Percentiles rank a stretch among this genome's conserved stretches.
Conservation (phyloP, 92 coral and sea anemone genomes). For the Virgularia gustaviana region DNA sequence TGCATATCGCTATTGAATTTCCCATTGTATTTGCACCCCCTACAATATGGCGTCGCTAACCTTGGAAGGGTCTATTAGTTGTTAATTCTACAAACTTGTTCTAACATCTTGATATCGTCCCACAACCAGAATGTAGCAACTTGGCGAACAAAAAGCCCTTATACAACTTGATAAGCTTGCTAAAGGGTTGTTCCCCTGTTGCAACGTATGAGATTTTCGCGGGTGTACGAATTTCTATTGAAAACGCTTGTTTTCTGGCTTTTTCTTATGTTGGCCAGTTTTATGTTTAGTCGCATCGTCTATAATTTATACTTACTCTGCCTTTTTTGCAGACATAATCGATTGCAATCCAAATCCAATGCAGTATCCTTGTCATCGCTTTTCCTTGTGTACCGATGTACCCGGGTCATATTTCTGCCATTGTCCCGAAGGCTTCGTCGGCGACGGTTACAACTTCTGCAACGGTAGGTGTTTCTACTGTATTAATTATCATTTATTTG, state of each 20-base stretch:
- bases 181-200: neutral
- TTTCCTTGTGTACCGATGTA: neutral
- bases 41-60: too few species aligned
- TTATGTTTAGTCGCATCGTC: too few species aligned
- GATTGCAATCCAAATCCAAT: slow-evolving; percentile 32
- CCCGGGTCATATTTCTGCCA: slow-evolving; percentile 17
- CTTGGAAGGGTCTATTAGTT: too few species aligned
- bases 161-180: too few species aligned
- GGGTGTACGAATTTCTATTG: neutral
- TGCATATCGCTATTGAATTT: too few species aligned
- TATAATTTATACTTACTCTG: neutral
- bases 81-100: too few species aligned
- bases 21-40: too few species aligned
- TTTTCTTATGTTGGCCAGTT: too few species aligned
- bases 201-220: neutral
- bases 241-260: too few species aligned
- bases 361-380: slow-evolving; percentile 29
- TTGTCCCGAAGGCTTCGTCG: slow-evolving; percentile 32
- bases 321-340: neutral
- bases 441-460: slow-evolving; percentile 38
- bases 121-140: too few species aligned
- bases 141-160: too few species aligned
- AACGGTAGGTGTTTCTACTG: slow-evolving; percentile 1
- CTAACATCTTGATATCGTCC: too few species aligned
- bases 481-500: neutral